These are phyloP conservation scores for Triplophysa siluroides DNA, from an alignment of 2,113 vertebrate genomes.

Conservation along the genomic window DNA sequence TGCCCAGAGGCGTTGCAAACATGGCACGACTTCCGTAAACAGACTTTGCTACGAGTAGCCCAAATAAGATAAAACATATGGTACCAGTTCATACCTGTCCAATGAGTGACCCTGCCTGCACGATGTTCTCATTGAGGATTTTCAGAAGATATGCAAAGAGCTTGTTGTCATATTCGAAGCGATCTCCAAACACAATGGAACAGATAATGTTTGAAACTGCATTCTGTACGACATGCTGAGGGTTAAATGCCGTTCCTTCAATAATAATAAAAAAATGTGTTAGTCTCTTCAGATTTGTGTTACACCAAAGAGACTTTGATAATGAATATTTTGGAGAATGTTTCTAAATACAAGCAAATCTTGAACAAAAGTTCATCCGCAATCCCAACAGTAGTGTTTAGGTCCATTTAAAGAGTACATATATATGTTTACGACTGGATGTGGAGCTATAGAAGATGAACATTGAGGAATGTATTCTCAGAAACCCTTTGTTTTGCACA, in stretches of 20 bases:
- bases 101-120: slow-evolving; percentile 2
- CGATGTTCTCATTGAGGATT: slow-evolving; percentile 46
- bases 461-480: neutral
- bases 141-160: slow-evolving; percentile 54
- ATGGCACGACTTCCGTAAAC: too few species aligned
- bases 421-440: too few species aligned
- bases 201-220: slow-evolving; percentile 63
- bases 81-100: slow-evolving; percentile 40
- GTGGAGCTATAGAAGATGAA: too few species aligned
- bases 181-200: slow-evolving; percentile 61
- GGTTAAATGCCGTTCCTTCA: slow-evolving; percentile 51
- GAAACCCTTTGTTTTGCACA: slow-evolving; percentile 52
- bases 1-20: too few species aligned
- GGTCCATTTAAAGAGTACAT: too few species aligned
- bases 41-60: too few species aligned
- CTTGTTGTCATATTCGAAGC: slow-evolving; percentile 58
- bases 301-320: too few species aligned
- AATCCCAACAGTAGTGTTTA: too few species aligned
- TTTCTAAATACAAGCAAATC: too few species aligned
- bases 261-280: neutral
- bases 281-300: neutral
- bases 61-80: neutral
- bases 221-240: slow-evolving; percentile 50
- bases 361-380: too few species aligned
- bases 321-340: neutral